phyloP scores from a whole-genome alignment of 2,113 vertebrate genomes.

The Triplophysa siluroides region DNA sequence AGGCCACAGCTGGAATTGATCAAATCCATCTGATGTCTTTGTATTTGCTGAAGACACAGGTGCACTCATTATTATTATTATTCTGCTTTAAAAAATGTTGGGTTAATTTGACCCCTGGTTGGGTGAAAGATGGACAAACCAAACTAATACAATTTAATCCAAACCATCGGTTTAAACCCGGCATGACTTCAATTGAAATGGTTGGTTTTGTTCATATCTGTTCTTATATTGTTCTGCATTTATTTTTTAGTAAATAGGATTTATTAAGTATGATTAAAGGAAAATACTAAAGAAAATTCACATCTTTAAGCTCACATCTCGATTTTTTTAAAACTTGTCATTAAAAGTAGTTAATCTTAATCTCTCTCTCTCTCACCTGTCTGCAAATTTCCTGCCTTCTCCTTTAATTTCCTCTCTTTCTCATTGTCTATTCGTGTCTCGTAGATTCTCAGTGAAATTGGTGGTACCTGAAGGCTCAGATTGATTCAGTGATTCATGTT shows the following conservation, averaged over 20 bases:
- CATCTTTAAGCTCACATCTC: no score
- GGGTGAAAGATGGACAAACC: no score
- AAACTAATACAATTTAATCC: no score
- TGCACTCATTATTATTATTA: conserved; percentile 20
- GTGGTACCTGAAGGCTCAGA: background rate
- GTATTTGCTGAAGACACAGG: conserved; percentile 1
- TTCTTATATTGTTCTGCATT: no score
- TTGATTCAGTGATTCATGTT: background rate
- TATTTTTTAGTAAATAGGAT: no score
- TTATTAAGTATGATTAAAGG: no score
- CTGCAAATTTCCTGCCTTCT: conserved; percentile 14
- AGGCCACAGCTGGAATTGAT: conserved; percentile 20
- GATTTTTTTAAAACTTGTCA: no score
- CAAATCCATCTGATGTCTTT: background rate
- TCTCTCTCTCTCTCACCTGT: conserved; percentile 1
- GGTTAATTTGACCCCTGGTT: no score
- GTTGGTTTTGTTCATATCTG: no score
- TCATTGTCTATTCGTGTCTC: background rate
- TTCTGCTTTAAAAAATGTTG: background rate
- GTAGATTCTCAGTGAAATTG: background rate
- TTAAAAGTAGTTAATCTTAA: background rate
- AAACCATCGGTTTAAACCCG: no score
- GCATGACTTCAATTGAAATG: no score
- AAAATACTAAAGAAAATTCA: no score
- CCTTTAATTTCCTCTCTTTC: conserved; percentile 16